Evolutionary conservation across 2,113 vertebrate genomes (phyloP).

Genomic region (Tenrec ecaudatus): DNA sequence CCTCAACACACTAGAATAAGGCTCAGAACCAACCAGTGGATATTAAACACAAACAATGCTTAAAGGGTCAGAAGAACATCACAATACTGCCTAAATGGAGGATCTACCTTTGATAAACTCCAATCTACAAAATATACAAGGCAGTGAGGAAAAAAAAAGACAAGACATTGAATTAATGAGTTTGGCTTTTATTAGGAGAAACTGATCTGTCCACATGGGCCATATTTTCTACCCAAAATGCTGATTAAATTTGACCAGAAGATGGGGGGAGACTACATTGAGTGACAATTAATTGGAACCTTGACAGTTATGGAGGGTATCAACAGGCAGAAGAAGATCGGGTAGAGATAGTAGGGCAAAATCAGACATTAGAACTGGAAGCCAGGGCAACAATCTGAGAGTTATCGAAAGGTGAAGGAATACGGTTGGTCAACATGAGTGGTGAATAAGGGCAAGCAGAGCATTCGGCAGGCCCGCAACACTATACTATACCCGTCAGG

Average conservation of each 20-base stretch:
- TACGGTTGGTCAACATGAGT: not conserved
- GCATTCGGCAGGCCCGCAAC: not conserved
- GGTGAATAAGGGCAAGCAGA: not conserved
- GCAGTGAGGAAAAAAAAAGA: no score
- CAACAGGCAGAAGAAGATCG: not conserved
- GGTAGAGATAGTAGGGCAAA: not conserved
- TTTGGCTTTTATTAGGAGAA: conserved; percentile 39
- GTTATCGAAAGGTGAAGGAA: not conserved
- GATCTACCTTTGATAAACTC: not conserved
- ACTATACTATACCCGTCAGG: no score
- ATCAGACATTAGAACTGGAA: not conserved
- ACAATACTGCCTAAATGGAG: not conserved
- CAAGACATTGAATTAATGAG: not conserved
- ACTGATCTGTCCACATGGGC: not conserved
- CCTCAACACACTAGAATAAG: not conserved
- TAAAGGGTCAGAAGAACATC: not conserved
- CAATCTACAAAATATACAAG: not conserved
- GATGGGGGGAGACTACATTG: not conserved
- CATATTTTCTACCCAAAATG: not conserved
- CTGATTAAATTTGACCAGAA: conserved; percentile 8
- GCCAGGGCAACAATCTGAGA: not conserved
- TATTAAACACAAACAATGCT: not conserved
- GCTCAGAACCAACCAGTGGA: not conserved
- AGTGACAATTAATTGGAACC: not conserved
- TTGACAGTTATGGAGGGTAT: not conserved